Base-by-base conservation (phyloP, 2,888 invertebrate genomes). In the Lapara coniferarum region DNA sequence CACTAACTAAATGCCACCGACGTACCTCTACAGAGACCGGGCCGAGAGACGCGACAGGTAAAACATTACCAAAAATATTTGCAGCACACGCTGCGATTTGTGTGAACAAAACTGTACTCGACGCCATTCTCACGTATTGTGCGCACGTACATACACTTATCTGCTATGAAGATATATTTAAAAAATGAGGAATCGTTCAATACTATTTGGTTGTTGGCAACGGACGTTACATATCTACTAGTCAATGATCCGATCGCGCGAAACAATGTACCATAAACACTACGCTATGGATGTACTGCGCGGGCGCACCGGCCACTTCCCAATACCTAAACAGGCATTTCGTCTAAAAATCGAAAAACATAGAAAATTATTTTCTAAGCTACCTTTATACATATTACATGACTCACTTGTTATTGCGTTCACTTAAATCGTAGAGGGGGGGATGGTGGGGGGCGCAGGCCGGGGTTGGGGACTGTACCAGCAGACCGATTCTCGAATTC, bases 281-380 rank as follows among this genome's bases (percentile, higher is more conserved):
- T 86, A 87, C 81, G 56, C 52, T 69, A 71, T 25, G 69, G 52
- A 59, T 73, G 73, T 68, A 70, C 72, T 67, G 70, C 70, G 69
- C 68, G 72, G 46, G 46, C 12, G 46, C 19, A 30, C 57, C 37
- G 37, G 44, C n/a, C 55, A 46, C 46, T 56, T 46, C 55, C 58
- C n/a, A 19, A 56, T 53, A 68, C 59, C 83, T 85, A 88, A 85
- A 88, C 85, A 87, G 90, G 90, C 91, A 90, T 85, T 86, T 86
- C 81, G 89, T 89, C 90, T 91, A 92, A 88, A 89, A 90, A 90
- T 91, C 88, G 90, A 91, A 90, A 90, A 90, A 90, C 86, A 91
- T 88, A 89, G 89, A 90, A 91, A 90, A 89, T 90, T 78, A 89
- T 89, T 81, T 85, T 89, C 87, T 89, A 88, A 82, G 78, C 90